phyloP scores from a whole-genome alignment of 1,140 invertebrate genomes.

The Diuraphis noxia region DNA sequence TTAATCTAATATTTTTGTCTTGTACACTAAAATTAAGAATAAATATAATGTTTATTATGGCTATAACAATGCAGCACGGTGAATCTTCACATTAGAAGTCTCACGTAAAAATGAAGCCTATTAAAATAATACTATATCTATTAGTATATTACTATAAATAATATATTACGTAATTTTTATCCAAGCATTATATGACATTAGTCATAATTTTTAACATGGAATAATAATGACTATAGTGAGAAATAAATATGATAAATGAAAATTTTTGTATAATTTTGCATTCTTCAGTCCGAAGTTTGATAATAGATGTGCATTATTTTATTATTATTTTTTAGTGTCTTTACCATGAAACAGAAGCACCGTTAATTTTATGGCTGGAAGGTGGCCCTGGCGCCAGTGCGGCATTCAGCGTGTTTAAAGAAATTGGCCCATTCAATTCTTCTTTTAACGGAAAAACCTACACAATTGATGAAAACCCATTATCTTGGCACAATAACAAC shows the following conservation, averaged over 20 bases:
- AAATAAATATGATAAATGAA: background rate
- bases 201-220: too few species aligned
- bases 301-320: background rate
- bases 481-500: conserved; percentile 74
- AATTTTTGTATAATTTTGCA: background rate
- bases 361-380: conserved; percentile 76
- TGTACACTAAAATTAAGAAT: too few species aligned
- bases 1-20: too few species aligned
- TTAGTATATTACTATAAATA: background rate
- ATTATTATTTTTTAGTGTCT: conserved; percentile 15
- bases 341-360: conserved; percentile 61
- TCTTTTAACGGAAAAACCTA: conserved; percentile 14
- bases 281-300: background rate
- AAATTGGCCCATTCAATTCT: conserved; percentile 76
- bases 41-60: background rate
- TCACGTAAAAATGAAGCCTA: background rate
- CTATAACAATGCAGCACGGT: background rate
- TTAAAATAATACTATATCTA: background rate
- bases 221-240: background rate
- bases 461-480: conserved; percentile 59
- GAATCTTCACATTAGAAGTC: background rate
- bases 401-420: conserved; percentile 79
- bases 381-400: conserved; percentile 78
- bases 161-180: background rate
- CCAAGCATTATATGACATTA: background rate